Percentiles rank a stretch among this genome's conserved stretches.
phyloP scores from a whole-genome alignment of 1,140 invertebrate species.

The Hylaeus volcanicus region DNA sequence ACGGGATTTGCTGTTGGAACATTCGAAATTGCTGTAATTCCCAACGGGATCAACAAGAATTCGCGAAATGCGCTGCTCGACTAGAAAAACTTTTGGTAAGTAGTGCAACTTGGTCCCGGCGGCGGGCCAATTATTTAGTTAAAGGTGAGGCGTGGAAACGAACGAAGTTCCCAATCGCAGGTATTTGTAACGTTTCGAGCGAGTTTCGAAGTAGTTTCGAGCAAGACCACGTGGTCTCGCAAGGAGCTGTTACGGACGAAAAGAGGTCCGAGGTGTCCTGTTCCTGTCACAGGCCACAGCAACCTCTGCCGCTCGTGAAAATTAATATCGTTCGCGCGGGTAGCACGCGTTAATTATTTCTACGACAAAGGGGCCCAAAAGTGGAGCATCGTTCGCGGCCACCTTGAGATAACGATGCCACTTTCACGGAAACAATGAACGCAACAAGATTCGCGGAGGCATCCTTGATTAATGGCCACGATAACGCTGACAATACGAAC shows the following conservation, averaged over 20 bases:
- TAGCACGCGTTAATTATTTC: constrained; percentile 24
- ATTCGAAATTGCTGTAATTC: constrained; percentile 19
- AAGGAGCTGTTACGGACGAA: no score
- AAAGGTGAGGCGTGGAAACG: not conserved
- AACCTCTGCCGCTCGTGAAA: not conserved
- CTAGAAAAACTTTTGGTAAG: constrained; percentile 7
- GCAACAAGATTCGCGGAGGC: constrained; percentile 45
- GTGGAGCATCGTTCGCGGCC: constrained; percentile 37
- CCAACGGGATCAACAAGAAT: not conserved
- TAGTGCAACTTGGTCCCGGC: constrained; percentile 16
- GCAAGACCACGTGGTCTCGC: no score
- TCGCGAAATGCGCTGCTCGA: not conserved
- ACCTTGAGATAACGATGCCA: constrained; percentile 41
- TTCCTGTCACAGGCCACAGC: no score
- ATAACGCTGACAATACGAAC: constrained; percentile 48
- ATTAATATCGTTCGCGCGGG: constrained; percentile 3
- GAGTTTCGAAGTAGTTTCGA: no score
- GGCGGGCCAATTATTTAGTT: not conserved
- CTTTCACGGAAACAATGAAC: constrained; percentile 49
- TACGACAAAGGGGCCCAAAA: constrained; percentile 33
- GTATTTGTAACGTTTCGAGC: not conserved
- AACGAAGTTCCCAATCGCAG: constrained; percentile 20
- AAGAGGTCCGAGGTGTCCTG: no score
- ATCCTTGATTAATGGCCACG: constrained; percentile 49
- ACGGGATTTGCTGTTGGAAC: not conserved